phyloP scores from a whole-genome alignment of 2,797 vertebrate genomes.

The Pelochelys cantorii region DNA sequence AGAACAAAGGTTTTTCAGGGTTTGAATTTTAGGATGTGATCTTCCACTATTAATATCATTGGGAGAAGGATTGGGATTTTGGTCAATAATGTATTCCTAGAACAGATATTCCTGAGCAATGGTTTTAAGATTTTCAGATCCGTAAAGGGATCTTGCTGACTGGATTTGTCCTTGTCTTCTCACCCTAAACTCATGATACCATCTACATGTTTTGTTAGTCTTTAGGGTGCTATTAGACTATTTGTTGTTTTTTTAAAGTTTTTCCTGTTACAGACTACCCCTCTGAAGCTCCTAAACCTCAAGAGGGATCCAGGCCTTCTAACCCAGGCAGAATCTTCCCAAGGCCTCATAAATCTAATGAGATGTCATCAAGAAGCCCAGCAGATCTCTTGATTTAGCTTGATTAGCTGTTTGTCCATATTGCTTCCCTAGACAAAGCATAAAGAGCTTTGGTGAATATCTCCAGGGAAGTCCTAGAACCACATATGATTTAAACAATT shows the following conservation, averaged over 20 bases:
- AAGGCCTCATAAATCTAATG: constrained; percentile 32
- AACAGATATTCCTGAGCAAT: neutral
- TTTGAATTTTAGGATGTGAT: neutral
- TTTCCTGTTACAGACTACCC: too few species aligned
- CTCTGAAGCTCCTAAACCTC: neutral
- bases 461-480: constrained; percentile 28
- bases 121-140: neutral
- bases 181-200: too few species aligned
- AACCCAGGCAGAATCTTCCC: constrained; percentile 25
- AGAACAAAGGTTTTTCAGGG: neutral
- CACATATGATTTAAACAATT: constrained; percentile 34
- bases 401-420: neutral
- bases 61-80: neutral
- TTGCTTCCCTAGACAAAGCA: constrained; percentile 41
- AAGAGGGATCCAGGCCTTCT: constrained; percentile 27
- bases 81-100: neutral
- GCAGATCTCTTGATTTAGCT: neutral
- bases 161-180: constrained; percentile 38
- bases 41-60: neutral
- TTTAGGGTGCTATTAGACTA: too few species aligned
- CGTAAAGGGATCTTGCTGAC: neutral
- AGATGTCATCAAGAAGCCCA: constrained; percentile 6
- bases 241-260: too few species aligned
- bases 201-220: too few species aligned
- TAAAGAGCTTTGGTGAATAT: neutral